These are phyloP conservation scores for Spongia lamella DNA, from an alignment of 37 sponge, comb jelly and placozoan species.

Conservation along the genomic window DNA sequence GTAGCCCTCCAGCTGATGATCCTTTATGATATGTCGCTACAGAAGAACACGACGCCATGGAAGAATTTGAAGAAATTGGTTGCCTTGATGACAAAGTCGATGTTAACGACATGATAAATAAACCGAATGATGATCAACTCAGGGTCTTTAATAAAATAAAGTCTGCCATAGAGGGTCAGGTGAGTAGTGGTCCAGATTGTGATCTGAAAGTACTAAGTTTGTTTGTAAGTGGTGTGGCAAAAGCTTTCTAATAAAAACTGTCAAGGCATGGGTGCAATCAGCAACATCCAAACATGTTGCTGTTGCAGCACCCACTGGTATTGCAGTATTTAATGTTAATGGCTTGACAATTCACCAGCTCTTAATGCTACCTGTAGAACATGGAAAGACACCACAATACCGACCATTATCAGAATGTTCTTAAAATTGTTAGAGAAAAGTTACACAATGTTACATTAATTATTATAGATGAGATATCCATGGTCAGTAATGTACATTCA, in stretches of 20 bases:
- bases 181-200: not conserved
- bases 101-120: not conserved
- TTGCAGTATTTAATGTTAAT: conserved; percentile 45
- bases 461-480: conserved; percentile 61
- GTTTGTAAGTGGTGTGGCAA: conserved; percentile 64
- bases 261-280: conserved; percentile 21
- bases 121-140: conserved; percentile 19
- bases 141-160: conserved; percentile 10
- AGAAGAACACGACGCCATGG: conserved; percentile 29
- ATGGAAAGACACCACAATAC: conserved; percentile 32
- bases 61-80: conserved; percentile 9
- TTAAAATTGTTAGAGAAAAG: conserved; percentile 12
- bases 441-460: conserved; percentile 26
- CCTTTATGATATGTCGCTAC: no score
- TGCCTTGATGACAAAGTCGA: not conserved
- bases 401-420: conserved; percentile 8
- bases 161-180: not conserved
- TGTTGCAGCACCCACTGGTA: conserved; percentile 55
- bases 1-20: no score
- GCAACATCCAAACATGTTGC: conserved; percentile 15
- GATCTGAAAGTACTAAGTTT: conserved; percentile 8
- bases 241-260: conserved; percentile 45
- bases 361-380: conserved; percentile 49
- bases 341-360: conserved; percentile 43
- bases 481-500: conserved; percentile 51